phyloP scores from a whole-genome alignment of 53 echinoderm and acorn worm species.

The Temnopleurus reevesii region DNA sequence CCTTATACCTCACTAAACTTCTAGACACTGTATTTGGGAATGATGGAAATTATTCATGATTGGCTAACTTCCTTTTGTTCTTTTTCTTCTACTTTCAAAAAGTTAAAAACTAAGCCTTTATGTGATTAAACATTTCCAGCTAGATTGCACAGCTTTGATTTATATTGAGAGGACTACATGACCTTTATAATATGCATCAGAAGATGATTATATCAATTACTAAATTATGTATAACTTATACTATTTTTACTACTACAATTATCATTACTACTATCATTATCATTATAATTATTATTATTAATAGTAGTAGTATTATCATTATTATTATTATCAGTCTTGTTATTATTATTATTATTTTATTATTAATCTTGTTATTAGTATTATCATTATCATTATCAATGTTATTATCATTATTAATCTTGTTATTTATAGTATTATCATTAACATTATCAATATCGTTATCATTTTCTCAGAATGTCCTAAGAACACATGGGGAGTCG shows the following conservation, averaged over 20 bases:
- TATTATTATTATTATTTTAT: not conserved
- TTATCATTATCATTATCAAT: not conserved
- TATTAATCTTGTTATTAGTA: not conserved
- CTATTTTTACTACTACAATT: no score
- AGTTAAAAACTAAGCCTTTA: not conserved
- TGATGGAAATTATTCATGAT: not conserved
- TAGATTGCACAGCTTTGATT: no score
- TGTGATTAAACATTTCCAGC: no score
- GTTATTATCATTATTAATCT: no score
- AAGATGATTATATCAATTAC: no score
- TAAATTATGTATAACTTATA: no score
- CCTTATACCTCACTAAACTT: not conserved
- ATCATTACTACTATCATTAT: no score
- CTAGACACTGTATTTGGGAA: not conserved
- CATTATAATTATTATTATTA: not conserved
- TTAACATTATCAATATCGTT: not conserved
- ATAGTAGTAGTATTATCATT: not conserved
- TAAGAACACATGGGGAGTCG: slow-evolving; percentile 63
- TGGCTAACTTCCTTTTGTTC: not conserved
- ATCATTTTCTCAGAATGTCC: slow-evolving; percentile 30
- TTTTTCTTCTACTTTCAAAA: not conserved
- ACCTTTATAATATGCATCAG: no score
- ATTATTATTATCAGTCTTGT: not conserved
- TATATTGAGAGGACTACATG: no score
- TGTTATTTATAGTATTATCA: not conserved